Evolutionary conservation across 2,113 vertebrate genomes (phyloP), one percentile per base, ranked within the genome.

Genomic region (Kryptolebias marmoratus): DNA sequence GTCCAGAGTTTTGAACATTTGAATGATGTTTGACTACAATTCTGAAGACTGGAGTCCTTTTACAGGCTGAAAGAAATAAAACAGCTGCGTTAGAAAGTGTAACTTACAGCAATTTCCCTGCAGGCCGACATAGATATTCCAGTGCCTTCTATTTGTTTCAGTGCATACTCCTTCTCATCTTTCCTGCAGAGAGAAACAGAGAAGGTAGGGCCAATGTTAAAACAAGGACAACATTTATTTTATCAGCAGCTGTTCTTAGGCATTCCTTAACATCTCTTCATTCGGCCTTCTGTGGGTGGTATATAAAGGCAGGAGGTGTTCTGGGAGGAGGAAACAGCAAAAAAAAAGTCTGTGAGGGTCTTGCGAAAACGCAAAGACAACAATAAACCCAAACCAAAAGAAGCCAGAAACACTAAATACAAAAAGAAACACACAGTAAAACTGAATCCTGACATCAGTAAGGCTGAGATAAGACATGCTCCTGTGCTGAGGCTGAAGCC

Each of bases 111-210:
- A 87, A 99, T 99, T 94, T 99, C 98, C 94, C 97, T 95, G 94
- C 98, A 99, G 75, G 98, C 98, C 63, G 98, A 99, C 98, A 99
- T 99, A 81, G 98, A 99, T 93, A 99, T 99, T 88, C 98, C 98
- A 92, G 97, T 99, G 93, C 97, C 98, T 97, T 99, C 98, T 89
- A 99, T 99, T 87, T 99, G 98, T 93, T 99, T 99, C 94, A 99
- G 95, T 92, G 98, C 98, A 67, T 98, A 99, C 87, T 99, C 97
- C 93, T 97, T 98, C 89, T 98, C 96, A 92, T 99, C 98, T 86
- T 96, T 98, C 95, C 98, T 99, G 95, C 69, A 78, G 91, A 93
- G 74, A 81, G 2, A 59, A 78, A 75, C 61, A 82, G 11, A 77
- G 27, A 62, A 60, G 56, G 75, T 11, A 36, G 42, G 18, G 52